Evolutionary conservation across 2,797 vertebrate species (phyloP), one percentile per base, ranked within the genome.

Genomic region (Ispidina lecontei): DNA sequence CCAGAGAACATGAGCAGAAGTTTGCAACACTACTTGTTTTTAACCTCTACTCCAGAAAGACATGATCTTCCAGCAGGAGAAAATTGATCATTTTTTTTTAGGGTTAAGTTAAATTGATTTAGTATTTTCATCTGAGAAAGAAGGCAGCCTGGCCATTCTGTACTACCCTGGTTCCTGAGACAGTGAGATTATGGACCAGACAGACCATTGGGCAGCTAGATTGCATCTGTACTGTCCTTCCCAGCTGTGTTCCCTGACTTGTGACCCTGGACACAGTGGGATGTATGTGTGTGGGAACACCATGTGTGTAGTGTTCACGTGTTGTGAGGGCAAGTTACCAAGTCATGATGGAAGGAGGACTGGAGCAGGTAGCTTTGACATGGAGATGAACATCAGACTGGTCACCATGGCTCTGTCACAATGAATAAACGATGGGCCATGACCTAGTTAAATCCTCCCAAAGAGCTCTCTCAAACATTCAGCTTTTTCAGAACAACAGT

Each of bases 21-120:
- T 58, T 33, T 52, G 12, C 64, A 68, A 68, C 29, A 5, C 21
- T 79, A 35, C 70, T 67, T 79, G 41, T 74, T 74, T 71, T 83
- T 90, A 68, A 93, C 75, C 54, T 46, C 59, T 89, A 9, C 33
- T 76, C 31, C 58, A 55, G 62, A 78, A 65, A 82, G 55, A 78
- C 63, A 60, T 62, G 16, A 47, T 93, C 79, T 90, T 76, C 37
- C 37, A 39, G 64, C 4, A 21, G 55, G 43, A 41, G 47, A 92
- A 82, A 84, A 80, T 82, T 47, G 90, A 62, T 58, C 84, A 44
- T 41, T 95, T n/a, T 65, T 87, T 94, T 84, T 70, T n/a, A 91
- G 71, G 67, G 71, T 95, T 95, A 92, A 89, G 74, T 78, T 81
- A 76, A 60, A 90, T 91, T 86, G 83, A 87, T 76, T 37, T 44